phyloP scores from a whole-genome alignment of 2,888 invertebrate species.

The Hyles lineata region DNA sequence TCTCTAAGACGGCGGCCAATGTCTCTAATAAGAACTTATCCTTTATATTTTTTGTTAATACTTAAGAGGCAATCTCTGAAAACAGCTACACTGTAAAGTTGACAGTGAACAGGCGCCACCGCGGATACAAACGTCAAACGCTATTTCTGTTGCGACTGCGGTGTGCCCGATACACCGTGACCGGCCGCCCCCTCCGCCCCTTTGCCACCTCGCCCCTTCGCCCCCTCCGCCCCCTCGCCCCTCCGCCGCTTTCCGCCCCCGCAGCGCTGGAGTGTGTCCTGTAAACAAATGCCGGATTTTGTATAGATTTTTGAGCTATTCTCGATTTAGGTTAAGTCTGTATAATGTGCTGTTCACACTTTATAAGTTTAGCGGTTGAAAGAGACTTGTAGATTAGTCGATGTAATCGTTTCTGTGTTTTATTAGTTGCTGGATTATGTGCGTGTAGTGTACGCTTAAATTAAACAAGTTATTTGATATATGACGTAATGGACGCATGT shows the following conservation, averaged over 20 bases:
- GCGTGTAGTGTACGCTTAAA: background rate
- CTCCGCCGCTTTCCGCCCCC: slow-evolving; percentile 31
- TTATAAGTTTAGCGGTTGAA: slow-evolving; percentile 24
- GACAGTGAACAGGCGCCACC: slow-evolving; percentile 85
- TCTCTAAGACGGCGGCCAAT: no score
- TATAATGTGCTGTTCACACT: slow-evolving; percentile 26
- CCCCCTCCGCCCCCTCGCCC: slow-evolving; percentile 36
- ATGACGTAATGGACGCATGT: background rate
- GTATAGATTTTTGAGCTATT: slow-evolving; percentile 66
- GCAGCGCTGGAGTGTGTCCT: slow-evolving; percentile 46
- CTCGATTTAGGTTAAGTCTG: slow-evolving; percentile 53
- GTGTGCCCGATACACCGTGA: slow-evolving; percentile 59
- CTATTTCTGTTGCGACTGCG: slow-evolving; percentile 81
- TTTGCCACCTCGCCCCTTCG: slow-evolving; percentile 25
- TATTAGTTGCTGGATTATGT: slow-evolving; percentile 10
- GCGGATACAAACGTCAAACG: slow-evolving; percentile 81
- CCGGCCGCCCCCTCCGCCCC: slow-evolving; percentile 36
- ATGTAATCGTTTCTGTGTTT: slow-evolving; percentile 19
- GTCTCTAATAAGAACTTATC: no score
- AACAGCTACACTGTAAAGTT: slow-evolving; percentile 68
- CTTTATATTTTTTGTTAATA: background rate
- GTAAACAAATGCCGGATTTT: slow-evolving; percentile 68
- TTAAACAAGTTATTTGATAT: slow-evolving; percentile 16
- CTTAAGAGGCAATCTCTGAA: slow-evolving; percentile 46
- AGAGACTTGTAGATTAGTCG: slow-evolving; percentile 26